phyloP scores from a whole-genome alignment of 2,797 vertebrate genomes.

The Chrosomus eos region DNA sequence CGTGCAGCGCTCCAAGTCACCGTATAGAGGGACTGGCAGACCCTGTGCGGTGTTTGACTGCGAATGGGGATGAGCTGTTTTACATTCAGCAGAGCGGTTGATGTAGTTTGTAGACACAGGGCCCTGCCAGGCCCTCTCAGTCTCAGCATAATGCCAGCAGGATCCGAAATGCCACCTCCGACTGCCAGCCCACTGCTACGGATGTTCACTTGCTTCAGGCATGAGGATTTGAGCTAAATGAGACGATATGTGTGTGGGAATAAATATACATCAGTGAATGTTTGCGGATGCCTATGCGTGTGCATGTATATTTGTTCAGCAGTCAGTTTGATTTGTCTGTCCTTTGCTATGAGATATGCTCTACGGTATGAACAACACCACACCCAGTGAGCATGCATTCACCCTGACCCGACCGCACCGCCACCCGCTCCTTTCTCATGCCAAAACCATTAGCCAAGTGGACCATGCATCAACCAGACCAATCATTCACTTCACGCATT shows the following conservation, averaged over 20 bases:
- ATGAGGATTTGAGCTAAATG: slow-evolving; percentile 21
- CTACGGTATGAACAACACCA: slow-evolving; percentile 48
- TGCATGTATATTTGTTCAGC: not conserved
- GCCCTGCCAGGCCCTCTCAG: slow-evolving; percentile 34
- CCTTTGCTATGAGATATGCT: slow-evolving; percentile 42
- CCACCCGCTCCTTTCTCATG: slow-evolving; percentile 2
- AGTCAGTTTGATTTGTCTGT: slow-evolving; percentile 38
- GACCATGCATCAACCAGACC: slow-evolving; percentile 25
- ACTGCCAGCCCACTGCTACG: slow-evolving; percentile 11
- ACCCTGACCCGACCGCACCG: slow-evolving; percentile 11
- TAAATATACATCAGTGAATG: slow-evolving; percentile 16
- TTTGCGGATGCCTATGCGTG: not conserved
- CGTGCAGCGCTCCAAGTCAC: slow-evolving; percentile 26
- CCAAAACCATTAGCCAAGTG: slow-evolving; percentile 42
- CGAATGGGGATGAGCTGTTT: slow-evolving; percentile 31
- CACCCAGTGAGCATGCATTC: slow-evolving; percentile 33
- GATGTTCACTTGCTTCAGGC: slow-evolving; percentile 1
- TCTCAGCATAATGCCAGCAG: slow-evolving; percentile 43
- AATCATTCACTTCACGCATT: slow-evolving; percentile 43
- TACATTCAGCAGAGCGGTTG: slow-evolving; percentile 34
- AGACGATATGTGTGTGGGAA: not conserved
- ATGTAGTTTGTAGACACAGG: slow-evolving; percentile 45
- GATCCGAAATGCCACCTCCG: slow-evolving; percentile 30
- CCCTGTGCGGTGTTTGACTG: slow-evolving; percentile 16
- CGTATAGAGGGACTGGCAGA: slow-evolving; percentile 12